Conservation (phyloP, 35 echinoderm and acorn worm species). For the Heliocidaris tuberculata region DNA sequence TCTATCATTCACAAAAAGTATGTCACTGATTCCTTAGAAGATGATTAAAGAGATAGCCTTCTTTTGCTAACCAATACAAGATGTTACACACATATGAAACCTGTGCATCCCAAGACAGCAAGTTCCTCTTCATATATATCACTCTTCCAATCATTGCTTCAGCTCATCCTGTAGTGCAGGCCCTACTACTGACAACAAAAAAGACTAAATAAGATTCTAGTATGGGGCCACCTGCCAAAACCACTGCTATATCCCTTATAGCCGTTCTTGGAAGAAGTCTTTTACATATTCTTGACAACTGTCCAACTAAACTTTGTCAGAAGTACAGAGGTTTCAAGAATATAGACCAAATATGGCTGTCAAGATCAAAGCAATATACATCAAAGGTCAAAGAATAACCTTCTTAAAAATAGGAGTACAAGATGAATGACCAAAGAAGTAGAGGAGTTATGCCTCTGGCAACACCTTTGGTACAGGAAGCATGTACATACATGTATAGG, state of each 20-base stretch:
- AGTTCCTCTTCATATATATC: neutral
- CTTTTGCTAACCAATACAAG: neutral
- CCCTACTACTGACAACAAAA: neutral
- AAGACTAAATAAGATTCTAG: neutral
- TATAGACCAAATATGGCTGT: neutral
- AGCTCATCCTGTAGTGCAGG: neutral
- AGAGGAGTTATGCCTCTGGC: too few species aligned
- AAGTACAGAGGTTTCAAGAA: neutral
- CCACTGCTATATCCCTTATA: neutral
- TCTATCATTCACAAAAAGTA: neutral
- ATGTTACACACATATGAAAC: neutral
- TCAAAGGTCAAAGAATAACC: neutral
- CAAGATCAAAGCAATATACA: slow-evolving; percentile 1
- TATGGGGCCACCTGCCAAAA: neutral
- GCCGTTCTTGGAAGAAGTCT: neutral
- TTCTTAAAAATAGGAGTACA: neutral
- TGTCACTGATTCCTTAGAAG: neutral
- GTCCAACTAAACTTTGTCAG: neutral
- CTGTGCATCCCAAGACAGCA: neutral
- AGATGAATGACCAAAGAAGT: neutral
- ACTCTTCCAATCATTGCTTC: neutral
- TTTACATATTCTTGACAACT: neutral
- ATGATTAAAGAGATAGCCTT: neutral
- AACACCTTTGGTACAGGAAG: too few species aligned
- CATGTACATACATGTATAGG: too few species aligned